Evolutionary conservation across 2,888 invertebrate species (phyloP).

Genomic region (Eucera pruinosa): DNA sequence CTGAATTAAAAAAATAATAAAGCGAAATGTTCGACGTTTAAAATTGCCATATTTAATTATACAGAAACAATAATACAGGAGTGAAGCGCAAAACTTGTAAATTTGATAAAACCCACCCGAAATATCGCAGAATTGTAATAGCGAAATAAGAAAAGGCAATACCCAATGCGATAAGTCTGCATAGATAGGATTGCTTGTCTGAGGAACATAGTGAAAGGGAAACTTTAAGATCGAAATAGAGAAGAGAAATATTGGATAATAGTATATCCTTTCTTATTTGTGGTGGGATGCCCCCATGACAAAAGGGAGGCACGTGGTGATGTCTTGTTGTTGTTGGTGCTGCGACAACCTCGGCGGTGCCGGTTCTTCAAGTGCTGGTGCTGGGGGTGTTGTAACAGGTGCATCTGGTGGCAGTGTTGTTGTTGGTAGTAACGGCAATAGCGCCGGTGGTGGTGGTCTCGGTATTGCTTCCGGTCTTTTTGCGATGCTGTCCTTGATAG

Average conservation of each 20-base stretch:
- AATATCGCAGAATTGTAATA: no score
- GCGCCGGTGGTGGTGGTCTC: constrained; percentile 77
- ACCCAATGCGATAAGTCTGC: no score
- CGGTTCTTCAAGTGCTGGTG: constrained; percentile 55
- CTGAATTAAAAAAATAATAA: no score
- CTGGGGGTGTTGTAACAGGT: constrained; percentile 49
- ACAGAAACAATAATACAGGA: no score
- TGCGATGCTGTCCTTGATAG: constrained; percentile 89
- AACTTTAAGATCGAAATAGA: neutral
- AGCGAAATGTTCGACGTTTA: no score
- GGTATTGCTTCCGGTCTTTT: constrained; percentile 85
- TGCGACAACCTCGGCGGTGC: constrained; percentile 71
- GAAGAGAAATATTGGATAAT: neutral
- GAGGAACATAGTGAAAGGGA: no score
- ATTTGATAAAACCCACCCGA: no score
- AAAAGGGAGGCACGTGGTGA: constrained; percentile 75
- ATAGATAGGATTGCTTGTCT: no score
- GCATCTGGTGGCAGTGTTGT: constrained; percentile 50
- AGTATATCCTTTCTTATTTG: neutral
- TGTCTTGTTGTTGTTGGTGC: constrained; percentile 80
- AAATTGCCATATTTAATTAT: no score
- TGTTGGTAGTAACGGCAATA: constrained; percentile 53
- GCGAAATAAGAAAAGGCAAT: no score
- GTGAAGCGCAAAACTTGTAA: no score
- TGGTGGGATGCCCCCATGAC: constrained; percentile 77